Conservation (phyloP, 2,888 invertebrate genomes). For the Cryptophagus acutangulus region DNA sequence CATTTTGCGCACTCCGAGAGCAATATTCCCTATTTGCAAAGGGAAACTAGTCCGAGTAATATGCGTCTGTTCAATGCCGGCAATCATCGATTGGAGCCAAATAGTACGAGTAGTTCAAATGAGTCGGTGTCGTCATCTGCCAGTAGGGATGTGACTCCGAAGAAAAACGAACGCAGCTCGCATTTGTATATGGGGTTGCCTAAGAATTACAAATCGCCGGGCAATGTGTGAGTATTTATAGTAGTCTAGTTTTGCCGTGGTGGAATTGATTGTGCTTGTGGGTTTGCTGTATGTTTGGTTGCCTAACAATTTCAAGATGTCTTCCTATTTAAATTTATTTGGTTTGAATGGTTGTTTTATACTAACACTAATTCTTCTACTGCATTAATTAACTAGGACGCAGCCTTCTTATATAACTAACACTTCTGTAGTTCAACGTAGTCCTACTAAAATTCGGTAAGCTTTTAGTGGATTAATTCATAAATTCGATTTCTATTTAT, state of each 20-base stretch:
- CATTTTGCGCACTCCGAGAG: slow-evolving; percentile 47
- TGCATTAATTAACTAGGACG: slow-evolving; percentile 28
- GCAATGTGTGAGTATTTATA: slow-evolving; percentile 49
- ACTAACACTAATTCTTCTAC: slow-evolving; percentile 23
- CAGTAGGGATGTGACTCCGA: slow-evolving; percentile 51
- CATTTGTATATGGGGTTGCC: slow-evolving; percentile 47
- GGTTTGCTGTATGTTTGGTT: neutral
- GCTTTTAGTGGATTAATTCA: slow-evolving; percentile 4
- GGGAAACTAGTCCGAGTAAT: slow-evolving; percentile 41
- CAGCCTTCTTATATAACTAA: slow-evolving; percentile 40
- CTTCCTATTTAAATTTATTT: neutral
- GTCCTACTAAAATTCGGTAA: slow-evolving; percentile 40
- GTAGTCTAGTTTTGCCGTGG: neutral
- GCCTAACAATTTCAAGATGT: neutral
- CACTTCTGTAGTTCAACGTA: slow-evolving; percentile 42
- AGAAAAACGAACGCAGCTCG: slow-evolving; percentile 57
- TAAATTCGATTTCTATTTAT: neutral
- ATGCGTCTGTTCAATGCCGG: slow-evolving; percentile 37
- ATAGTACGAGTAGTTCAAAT: slow-evolving; percentile 72
- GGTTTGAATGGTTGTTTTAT: slow-evolving; percentile 2
- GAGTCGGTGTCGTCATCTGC: slow-evolving; percentile 76
- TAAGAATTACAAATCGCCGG: slow-evolving; percentile 48
- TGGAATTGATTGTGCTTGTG: too few species aligned
- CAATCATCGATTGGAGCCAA: slow-evolving; percentile 33
- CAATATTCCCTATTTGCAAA: slow-evolving; percentile 44